Percentiles rank a stretch among this genome's conserved stretches.
phyloP scores from a whole-genome alignment of 2,113 vertebrate species.

The Odocoileus hemionus region DNA sequence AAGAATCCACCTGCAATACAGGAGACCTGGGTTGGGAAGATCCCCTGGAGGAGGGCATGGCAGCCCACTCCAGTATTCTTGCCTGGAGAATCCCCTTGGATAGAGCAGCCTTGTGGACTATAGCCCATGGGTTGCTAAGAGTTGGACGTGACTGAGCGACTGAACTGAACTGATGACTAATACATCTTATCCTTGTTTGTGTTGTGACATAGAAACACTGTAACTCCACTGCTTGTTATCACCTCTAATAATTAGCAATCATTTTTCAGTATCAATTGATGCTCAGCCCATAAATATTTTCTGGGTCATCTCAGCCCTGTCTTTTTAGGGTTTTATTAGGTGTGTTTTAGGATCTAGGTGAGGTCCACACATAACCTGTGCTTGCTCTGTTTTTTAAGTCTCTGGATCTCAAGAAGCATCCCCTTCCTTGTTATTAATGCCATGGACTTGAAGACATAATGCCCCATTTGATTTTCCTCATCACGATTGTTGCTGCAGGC shows the following conservation, averaged over 20 bases:
- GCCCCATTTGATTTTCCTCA: not conserved
- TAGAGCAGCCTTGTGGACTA: not conserved
- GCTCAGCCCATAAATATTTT: not conserved
- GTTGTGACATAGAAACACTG: not conserved
- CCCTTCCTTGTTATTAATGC: not conserved
- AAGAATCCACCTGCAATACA: not conserved
- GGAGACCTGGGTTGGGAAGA: not conserved
- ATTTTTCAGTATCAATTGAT: not conserved
- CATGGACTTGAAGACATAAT: not conserved
- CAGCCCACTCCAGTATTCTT: not conserved
- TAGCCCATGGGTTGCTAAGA: not conserved
- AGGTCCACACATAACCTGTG: not conserved
- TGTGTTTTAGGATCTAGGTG: not conserved
- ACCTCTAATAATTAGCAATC: not conserved
- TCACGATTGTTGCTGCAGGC: no score
- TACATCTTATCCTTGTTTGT: not conserved
- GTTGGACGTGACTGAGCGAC: fast-evolving
- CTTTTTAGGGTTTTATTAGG: not conserved
- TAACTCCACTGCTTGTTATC: not conserved
- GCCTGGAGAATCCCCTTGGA: not conserved
- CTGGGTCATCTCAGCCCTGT: not conserved
- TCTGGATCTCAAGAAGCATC: not conserved
- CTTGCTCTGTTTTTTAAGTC: not conserved
- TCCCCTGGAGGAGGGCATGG: not conserved
- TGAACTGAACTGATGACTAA: not conserved